Conservation (phyloP, 2,797 vertebrate species). For the Potorous gilbertii region DNA sequence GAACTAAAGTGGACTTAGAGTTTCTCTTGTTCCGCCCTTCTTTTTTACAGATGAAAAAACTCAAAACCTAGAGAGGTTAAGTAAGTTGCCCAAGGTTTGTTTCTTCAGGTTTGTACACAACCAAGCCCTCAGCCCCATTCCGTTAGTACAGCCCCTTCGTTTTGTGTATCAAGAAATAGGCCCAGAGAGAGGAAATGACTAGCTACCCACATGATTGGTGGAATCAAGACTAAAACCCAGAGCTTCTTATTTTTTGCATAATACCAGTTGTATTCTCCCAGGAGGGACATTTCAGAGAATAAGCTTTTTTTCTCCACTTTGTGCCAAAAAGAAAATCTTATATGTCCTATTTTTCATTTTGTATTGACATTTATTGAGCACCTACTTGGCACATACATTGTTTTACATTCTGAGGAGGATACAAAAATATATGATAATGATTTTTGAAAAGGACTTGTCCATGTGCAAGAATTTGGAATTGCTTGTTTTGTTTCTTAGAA, state of each 20-base stretch:
- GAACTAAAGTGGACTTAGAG: neutral
- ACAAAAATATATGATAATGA: neutral
- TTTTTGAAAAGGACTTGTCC: conserved; percentile 17
- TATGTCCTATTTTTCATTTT: neutral
- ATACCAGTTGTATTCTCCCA: neutral
- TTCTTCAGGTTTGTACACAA: neutral
- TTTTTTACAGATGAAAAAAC: neutral
- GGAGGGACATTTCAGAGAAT: neutral
- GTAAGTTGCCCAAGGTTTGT: neutral
- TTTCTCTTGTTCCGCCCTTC: neutral
- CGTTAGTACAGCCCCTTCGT: neutral
- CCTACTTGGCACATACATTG: neutral
- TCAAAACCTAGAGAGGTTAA: neutral
- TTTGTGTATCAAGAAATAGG: neutral
- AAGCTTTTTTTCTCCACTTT: neutral
- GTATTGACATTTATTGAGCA: neutral
- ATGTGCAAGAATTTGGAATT: neutral
- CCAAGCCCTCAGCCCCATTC: neutral
- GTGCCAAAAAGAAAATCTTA: neutral
- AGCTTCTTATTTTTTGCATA: neutral
- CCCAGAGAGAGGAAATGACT: neutral
- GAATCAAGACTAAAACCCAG: neutral
- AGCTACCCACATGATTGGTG: neutral
- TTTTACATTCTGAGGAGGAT: neutral
- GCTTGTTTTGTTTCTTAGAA: neutral